Conservation (phyloP, 2,113 vertebrate genomes). For the Canis aureus region DNA sequence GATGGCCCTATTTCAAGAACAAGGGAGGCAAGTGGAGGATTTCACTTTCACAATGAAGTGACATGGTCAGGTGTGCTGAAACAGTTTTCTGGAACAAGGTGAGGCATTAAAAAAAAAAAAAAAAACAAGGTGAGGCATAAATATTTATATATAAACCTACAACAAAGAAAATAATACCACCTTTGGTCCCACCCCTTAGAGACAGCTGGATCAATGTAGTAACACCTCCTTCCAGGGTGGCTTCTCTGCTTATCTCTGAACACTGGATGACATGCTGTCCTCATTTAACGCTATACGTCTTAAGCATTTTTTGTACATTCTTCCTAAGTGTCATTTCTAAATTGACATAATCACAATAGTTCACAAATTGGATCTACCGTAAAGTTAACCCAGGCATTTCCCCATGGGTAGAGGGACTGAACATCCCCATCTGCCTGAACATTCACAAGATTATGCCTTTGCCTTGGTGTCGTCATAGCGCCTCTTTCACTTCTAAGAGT, state of each 20-base stretch:
- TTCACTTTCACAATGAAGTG: background rate
- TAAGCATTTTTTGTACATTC: background rate
- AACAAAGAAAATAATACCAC: background rate
- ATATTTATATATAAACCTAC: background rate
- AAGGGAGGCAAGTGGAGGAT: background rate
- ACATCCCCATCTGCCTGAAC: fast-evolving
- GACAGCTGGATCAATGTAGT: too few species aligned
- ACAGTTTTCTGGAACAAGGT: background rate
- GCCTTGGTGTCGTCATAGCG: background rate
- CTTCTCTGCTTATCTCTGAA: background rate
- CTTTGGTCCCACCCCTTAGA: background rate
- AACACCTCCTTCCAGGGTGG: background rate
- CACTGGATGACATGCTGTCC: background rate
- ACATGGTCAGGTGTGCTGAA: background rate
- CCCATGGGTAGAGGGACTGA: background rate
- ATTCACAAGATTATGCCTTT: background rate
- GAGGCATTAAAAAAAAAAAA: background rate
- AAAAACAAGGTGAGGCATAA: background rate
- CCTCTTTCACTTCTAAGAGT: constrained; percentile 10
- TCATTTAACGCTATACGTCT: background rate
- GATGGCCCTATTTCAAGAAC: background rate
- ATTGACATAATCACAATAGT: background rate
- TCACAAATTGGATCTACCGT: background rate
- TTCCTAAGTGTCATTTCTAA: background rate
- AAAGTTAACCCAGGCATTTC: background rate